These are phyloP conservation scores for Drosophila anomalipes DNA, from an alignment of 2,888 invertebrate species.

Conservation along the genomic window DNA sequence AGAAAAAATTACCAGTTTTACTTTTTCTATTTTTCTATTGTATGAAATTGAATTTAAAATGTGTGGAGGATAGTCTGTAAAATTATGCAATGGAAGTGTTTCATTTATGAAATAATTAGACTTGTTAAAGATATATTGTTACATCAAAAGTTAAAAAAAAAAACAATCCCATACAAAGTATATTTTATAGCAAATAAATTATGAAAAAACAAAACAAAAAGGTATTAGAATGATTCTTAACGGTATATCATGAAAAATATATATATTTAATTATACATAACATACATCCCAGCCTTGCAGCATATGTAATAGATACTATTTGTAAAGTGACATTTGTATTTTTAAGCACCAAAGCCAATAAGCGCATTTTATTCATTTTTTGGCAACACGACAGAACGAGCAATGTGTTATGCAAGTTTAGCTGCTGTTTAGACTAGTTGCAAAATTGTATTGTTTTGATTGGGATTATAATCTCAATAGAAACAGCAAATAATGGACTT, in stretches of 20 bases:
- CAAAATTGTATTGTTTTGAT: background rate
- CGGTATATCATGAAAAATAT: background rate
- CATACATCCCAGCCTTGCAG: background rate
- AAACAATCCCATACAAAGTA: too few species aligned
- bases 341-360: background rate
- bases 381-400: background rate
- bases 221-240: background rate
- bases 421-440: background rate
- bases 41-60: background rate
- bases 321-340: background rate
- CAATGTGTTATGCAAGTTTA: background rate
- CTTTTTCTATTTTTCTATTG: background rate
- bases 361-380: background rate
- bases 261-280: background rate
- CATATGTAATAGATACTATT: background rate
- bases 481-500: background rate
- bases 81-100: background rate
- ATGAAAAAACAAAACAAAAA: too few species aligned
- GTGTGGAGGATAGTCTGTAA: background rate
- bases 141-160: too few species aligned
- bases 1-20: background rate
- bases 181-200: too few species aligned
- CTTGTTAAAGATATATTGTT: background rate
- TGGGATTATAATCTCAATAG: background rate
- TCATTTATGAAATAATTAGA: background rate